Evolutionary conservation across 2,113 vertebrate species (phyloP).

Genomic region (Oceanodroma tethys): DNA sequence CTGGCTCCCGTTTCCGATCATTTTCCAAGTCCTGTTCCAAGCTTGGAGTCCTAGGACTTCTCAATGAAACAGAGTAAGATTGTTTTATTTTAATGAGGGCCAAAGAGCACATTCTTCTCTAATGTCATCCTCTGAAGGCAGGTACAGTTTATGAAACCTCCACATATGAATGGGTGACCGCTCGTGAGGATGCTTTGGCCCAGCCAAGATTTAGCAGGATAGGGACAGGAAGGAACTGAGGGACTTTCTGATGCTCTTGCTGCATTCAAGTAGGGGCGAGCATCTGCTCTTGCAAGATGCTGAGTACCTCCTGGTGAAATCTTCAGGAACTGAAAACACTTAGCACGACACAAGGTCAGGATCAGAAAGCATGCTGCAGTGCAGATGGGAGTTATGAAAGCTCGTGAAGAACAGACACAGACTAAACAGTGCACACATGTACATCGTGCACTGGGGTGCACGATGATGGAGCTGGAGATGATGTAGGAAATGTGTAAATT

Average conservation of each 20-base stretch:
- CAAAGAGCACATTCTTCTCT: slow-evolving; percentile 32
- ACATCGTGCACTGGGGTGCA: neutral
- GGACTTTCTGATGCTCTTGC: neutral
- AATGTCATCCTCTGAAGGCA: slow-evolving; percentile 7
- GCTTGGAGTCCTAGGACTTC: slow-evolving; percentile 21
- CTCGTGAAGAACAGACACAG: slow-evolving; percentile 32
- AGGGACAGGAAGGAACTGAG: neutral
- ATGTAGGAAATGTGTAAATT: slow-evolving; percentile 24
- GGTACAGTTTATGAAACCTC: neutral
- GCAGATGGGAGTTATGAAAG: slow-evolving; percentile 18
- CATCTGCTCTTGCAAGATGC: slow-evolving; percentile 23
- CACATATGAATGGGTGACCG: neutral
- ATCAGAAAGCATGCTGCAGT: slow-evolving; percentile 26
- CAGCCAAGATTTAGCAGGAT: neutral
- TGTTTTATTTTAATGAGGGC: slow-evolving; percentile 29
- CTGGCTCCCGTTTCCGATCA: slow-evolving; percentile 2
- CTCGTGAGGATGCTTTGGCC: neutral
- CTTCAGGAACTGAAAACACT: slow-evolving; percentile 33
- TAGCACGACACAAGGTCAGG: neutral
- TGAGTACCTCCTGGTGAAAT: slow-evolving; percentile 32
- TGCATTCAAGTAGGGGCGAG: neutral
- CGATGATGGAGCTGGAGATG: slow-evolving; percentile 31
- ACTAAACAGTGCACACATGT: slow-evolving; percentile 46
- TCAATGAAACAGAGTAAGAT: slow-evolving; percentile 42
- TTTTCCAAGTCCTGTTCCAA: slow-evolving; percentile 51